These are phyloP conservation scores for Aegithalos caudatus DNA, from an alignment of 2,113 vertebrate genomes.

Conservation along the genomic window DNA sequence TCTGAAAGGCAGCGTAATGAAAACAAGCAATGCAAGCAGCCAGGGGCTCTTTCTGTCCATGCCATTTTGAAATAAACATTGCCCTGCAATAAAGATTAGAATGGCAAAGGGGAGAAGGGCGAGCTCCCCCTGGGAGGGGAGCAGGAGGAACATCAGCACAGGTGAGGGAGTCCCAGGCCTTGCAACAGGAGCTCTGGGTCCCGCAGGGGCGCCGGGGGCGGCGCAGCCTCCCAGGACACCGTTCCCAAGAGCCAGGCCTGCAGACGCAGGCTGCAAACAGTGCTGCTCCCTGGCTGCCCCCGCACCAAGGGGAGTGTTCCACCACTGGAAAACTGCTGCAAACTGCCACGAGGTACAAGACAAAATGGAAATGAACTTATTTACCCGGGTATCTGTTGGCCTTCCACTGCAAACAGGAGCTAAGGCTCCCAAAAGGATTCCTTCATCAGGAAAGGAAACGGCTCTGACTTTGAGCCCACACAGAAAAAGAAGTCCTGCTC, in stretches of 20 bases:
- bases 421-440: neutral
- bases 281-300: neutral
- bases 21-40: neutral
- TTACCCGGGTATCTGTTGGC: neutral
- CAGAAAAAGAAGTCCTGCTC: neutral
- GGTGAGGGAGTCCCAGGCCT: neutral
- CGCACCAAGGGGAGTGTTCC: neutral
- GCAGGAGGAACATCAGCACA: neutral
- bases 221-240: rapidly evolving
- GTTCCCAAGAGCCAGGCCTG: neutral
- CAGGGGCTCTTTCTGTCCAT: neutral
- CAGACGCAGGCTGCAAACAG: neutral
- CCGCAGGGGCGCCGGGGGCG: rapidly evolving
- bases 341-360: neutral
- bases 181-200: rapidly evolving
- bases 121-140: neutral
- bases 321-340: neutral
- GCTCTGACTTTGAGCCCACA: neutral
- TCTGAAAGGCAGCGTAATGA: neutral
- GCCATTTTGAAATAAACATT: neutral
- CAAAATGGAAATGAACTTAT: constrained; percentile 23
- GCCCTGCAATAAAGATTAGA: neutral
- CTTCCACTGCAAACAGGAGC: constrained; percentile 3
- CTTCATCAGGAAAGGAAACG: neutral
- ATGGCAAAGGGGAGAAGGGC: neutral